Percentiles rank a stretch among this genome's conserved stretches.
These are phyloP conservation scores for Osmoderma eremita DNA, from an alignment of 2,888 invertebrate genomes.

Conservation along the genomic window DNA sequence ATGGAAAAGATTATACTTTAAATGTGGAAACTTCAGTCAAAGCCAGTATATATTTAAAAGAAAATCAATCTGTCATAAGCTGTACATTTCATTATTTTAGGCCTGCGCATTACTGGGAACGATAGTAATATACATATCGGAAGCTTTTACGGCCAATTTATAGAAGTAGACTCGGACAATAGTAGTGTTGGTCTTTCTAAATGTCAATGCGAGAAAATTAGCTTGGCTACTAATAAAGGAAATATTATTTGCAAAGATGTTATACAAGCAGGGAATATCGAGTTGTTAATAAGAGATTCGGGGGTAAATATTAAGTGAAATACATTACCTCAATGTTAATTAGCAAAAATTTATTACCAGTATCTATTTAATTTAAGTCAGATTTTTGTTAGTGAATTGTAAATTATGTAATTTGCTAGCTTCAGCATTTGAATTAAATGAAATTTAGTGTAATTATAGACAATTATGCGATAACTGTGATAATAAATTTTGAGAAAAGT, in stretches of 20 bases:
- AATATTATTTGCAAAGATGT: constrained; percentile 55
- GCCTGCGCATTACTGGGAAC: constrained; percentile 53
- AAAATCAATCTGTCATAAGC: constrained; percentile 2
- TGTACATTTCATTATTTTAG: constrained; percentile 48
- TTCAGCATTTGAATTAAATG: too few species aligned
- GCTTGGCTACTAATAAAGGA: constrained; percentile 46
- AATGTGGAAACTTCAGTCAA: constrained; percentile 58
- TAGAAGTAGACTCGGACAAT: constrained; percentile 50
- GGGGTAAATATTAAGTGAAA: constrained; percentile 52
- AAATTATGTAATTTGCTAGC: too few species aligned
- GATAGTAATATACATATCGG: constrained; percentile 54
- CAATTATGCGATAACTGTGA: too few species aligned
- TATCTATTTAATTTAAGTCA: too few species aligned
- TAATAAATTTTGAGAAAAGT: too few species aligned
- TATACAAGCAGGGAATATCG: constrained; percentile 55
- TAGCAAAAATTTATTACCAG: too few species aligned
- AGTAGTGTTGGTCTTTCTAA: constrained; percentile 49
- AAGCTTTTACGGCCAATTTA: constrained; percentile 55
- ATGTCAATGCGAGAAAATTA: constrained; percentile 46
- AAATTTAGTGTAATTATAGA: too few species aligned
- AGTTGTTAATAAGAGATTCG: constrained; percentile 43
- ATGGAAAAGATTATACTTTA: constrained; percentile 48
- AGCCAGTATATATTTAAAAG: constrained; percentile 54
- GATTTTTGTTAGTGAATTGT: too few species aligned
- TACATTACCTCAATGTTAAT: too few species aligned